Base-by-base conservation (phyloP, 2,888 invertebrate genomes). In the Trachelus iudaicus region DNA sequence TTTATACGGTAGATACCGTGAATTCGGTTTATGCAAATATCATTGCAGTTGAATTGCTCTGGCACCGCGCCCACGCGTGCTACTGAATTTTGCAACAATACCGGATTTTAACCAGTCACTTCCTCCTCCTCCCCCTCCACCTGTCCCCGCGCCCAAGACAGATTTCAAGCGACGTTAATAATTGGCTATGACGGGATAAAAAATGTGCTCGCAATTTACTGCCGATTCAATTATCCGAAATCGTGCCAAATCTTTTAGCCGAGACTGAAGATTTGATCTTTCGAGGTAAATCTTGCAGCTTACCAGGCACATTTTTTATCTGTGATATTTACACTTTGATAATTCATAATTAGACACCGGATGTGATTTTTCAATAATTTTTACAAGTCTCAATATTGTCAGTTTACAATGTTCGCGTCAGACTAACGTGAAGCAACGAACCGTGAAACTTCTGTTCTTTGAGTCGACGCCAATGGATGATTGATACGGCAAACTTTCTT, bases 21-120 rank as follows among this genome's bases (percentile, higher is more conserved):
- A 85, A 87, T 85, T 83, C 85, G 85, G 87, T 88, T 89, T 89
- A 89, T 89, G 89, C 86, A 89, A 89, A 89, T 89, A 87, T 88
- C 87, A 89, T 88, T 87, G 87, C 87, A 85, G 86, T 85, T 83
- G 87, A 89, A 89, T 89, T 88, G 89, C 85, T 86, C 87, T 89
- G 89, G 89, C 89, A 87, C 73, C 77, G 78, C 82, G 89, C 89
- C 89, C 85, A 82, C 78, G 82, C 83, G 83, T 78, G 85, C 78
- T 79, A 69, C 83, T 88, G 85, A 87, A 89, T 86, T 87, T 87
- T 86, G 82, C 85, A 86, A 82, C 82, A 81, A 79, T 77, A 81
- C 56, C 23, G 9, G 23, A 56, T 23, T 56, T 56, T 56, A 40
- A 0, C 23, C 6, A 6, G 56, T 56, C 56, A 9, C 56, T 15